Evolutionary conservation across 2,113 vertebrate species (phyloP), one percentile per base, ranked within the genome.

Genomic region (Podilymbus podiceps): DNA sequence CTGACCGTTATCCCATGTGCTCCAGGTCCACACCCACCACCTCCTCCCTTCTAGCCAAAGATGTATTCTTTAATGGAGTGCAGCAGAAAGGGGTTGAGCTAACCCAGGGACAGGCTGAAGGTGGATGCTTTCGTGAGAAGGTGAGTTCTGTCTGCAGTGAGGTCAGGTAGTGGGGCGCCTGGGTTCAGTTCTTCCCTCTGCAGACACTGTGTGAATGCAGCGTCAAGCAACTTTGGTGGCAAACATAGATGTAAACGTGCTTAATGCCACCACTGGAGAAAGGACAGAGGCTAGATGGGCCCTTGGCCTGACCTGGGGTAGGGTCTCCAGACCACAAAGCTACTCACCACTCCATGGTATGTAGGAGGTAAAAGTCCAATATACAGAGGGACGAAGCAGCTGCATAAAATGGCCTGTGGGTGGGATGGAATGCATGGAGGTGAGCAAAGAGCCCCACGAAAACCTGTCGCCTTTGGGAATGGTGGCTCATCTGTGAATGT

Each of bases 371-470:
- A 53, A 33, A 98, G 2, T 4, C 99, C 98, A 66, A 97, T 97
- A 73, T 96, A 98, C 8, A 97, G 9, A 9, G 98, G 98, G 58
- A 99, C 16, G 93, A 97, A 99, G 82, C 98, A 98, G 96, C 98
- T 98, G 77, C 99, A 99, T 0, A 74, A 5, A 19, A 99, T 20
- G 38, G 98, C 98, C 99, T 99, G 52, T 14, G 27, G 75, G 53
- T 4, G 79, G 86, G 87, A 85, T 1, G 35, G n/a, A 69, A 74
- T 74, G 30, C 5, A 38, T 2, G 2, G 44, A 40, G 12, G 27
- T 74, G 74, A 90, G 72, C 2, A 2, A 59, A 80, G 40, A n/a
- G 23, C 33, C 53, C 33, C 53, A 30, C 0, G 0, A 69, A 42
- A 88, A 38, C 38, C 40, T 23, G 20, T 3, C 55, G n/a, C 28